Evolutionary conservation across 2,797 vertebrate genomes (phyloP), one percentile per base, ranked within the genome.

Genomic region (Siniperca obscura): DNA sequence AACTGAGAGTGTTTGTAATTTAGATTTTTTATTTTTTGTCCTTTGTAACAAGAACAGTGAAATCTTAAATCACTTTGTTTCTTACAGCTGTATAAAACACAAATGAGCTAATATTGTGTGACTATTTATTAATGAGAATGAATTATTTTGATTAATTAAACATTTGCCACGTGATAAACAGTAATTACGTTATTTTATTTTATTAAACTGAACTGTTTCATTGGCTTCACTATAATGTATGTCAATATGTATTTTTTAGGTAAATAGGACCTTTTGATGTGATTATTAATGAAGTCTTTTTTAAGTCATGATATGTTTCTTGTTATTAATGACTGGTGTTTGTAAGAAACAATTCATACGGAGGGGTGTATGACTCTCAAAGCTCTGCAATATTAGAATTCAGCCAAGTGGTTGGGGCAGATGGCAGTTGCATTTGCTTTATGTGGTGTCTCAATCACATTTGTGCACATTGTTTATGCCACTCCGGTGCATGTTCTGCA

Each of bases 1-100:
- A 70, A 27, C 44, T 36, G 68, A 17, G 44, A 48, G 67, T 34
- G 21, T 30, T 83, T 14, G 40, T 30, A 30, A 66, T 50, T 48
- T 22, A 7, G 9, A 55, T 21, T 7, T 19, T 7, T 48, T 7
- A 25, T 17, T 44, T 65, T 48, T 30, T 6, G 3, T 9, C 1
- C 42, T 27, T 14, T 21, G 38, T 68, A 17, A 65, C 3, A 52
- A 42, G 22, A 5, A 30, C 3, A 30, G 5, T 9, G 27, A 25
- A 11, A 65, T 12, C 1, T 3, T 12, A 52, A 61, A 7, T 21
- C 12, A 14, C 16, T 40, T 8, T 16, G 25, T 53, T 71, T 76
- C 52, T 25, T 55, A 50, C 16, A 30, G 19, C 27, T 70, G 46
- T 38, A 42, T 11, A 5, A 40, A 17, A 2, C 12, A 27, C 30